phyloP scores from a whole-genome alignment of 2,888 invertebrate genomes.

The Cheilosia vulpina region DNA sequence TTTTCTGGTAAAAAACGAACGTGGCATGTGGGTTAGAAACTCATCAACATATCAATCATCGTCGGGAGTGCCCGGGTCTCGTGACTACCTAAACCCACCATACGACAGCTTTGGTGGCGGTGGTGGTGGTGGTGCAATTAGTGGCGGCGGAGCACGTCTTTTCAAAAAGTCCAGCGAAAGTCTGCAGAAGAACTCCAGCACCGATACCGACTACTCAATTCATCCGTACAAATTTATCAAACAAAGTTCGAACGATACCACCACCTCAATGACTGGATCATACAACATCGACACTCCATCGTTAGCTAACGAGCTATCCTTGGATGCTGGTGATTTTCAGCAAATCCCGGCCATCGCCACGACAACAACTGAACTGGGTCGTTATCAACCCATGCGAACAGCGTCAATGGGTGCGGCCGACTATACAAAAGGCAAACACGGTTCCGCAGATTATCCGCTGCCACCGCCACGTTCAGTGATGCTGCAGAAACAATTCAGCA shows the following conservation, averaged over 20 bases:
- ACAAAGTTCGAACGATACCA: slow-evolving; percentile 84
- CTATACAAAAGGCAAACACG: slow-evolving; percentile 77
- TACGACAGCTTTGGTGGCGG: slow-evolving; percentile 77
- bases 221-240: slow-evolving; percentile 83
- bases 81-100: slow-evolving; percentile 82
- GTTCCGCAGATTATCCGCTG: slow-evolving; percentile 77
- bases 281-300: slow-evolving; percentile 83
- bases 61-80: slow-evolving; percentile 79
- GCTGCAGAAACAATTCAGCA: slow-evolving; percentile 83
- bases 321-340: slow-evolving; percentile 80
- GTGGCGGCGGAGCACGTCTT: slow-evolving; percentile 77
- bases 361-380: slow-evolving; percentile 75
- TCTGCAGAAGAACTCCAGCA: slow-evolving; percentile 83
- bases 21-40: slow-evolving; percentile 80
- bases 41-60: slow-evolving; percentile 81
- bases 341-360: slow-evolving; percentile 68
- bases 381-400: slow-evolving; percentile 80
- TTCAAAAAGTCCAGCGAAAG: slow-evolving; percentile 83
- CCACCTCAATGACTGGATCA: slow-evolving; percentile 83
- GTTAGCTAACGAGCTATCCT: slow-evolving; percentile 81
- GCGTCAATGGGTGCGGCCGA: slow-evolving; percentile 81
- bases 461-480: slow-evolving; percentile 80
- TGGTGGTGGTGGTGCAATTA: slow-evolving; percentile 48
- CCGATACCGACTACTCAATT: slow-evolving; percentile 83
- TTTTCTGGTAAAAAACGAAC: slow-evolving; percentile 80